Evolutionary conservation across 1,140 invertebrate genomes (phyloP), one percentile per base, ranked within the genome.

Genomic region (Drosophila teissieri): DNA sequence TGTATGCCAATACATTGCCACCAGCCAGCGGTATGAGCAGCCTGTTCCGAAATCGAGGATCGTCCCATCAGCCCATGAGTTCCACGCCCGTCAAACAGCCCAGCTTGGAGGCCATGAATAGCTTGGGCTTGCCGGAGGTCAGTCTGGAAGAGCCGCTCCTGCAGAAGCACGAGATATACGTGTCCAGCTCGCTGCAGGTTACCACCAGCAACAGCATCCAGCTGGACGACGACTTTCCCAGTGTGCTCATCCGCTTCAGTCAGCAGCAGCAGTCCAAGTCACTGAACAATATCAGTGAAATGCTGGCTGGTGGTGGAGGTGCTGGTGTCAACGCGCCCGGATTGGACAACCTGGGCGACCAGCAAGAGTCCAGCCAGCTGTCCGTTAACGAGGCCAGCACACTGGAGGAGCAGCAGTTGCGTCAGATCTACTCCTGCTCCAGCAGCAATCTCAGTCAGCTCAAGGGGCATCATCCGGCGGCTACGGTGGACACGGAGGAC

Each of bases 261-360:
- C 89, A 90, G 51, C 89, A 86, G 53, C 70, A 85, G 56, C 91
- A 92, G 45, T 92, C 91, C 4, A 92, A 92, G 39, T 92, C 91
- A 6, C 36, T 92, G 24, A 91, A 84, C 40, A 91, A 91, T 45
- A 86, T 91, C 1, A 93, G 74, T 42, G 82, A 90, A 31, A 89
- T 89, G 77, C 40, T 90, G 0, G 75, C 49, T 14, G 22, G 42
- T 4, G 39, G 49, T 7, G 5, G 7, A 0, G 37, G 57, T 1
- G 2, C 4, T 2, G 37, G 57, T 0, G 3, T 3, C 1, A 46
- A 49, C 24, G 15, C 48, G 2, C 1, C 48, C 4, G 48, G 48
- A 5, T 17, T 67, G 36, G 64, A 46, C 6, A 36, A 24, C 4
- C 6, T 37, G 6, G 37, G 34, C 6, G 31, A 40, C 6, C 49